Conservation (phyloP, 2,113 vertebrate genomes). For the Myanophis thanlyinensis region DNA sequence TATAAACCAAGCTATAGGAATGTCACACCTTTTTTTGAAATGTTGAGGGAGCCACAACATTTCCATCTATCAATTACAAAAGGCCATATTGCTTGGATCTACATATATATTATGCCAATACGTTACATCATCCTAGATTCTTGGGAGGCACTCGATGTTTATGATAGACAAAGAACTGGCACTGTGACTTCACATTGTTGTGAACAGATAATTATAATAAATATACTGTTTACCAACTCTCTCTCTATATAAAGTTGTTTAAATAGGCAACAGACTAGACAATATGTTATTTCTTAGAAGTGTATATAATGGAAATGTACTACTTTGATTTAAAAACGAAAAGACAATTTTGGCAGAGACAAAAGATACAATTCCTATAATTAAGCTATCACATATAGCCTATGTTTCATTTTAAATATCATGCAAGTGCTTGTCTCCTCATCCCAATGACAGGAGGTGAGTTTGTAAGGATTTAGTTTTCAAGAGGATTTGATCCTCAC, state of each 20-base stretch:
- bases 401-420: neutral
- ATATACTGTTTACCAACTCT: neutral
- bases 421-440: neutral
- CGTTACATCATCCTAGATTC: neutral
- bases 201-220: neutral
- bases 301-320: too few species aligned
- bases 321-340: neutral
- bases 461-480: neutral
- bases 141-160: neutral
- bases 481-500: neutral
- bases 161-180: neutral
- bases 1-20: neutral
- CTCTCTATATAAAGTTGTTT: neutral
- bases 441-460: neutral
- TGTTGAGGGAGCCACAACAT: neutral
- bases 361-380: neutral
- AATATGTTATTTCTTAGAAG: neutral
- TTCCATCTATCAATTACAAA: neutral
- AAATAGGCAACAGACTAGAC: neutral
- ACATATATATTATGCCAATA: neutral
- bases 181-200: neutral
- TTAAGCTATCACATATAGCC: neutral
- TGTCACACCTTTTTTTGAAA: neutral
- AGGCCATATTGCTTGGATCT: neutral
- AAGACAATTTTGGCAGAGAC: neutral